Evolutionary conservation across 2,888 invertebrate genomes (phyloP).

Genomic region (Rhingia campestris): DNA sequence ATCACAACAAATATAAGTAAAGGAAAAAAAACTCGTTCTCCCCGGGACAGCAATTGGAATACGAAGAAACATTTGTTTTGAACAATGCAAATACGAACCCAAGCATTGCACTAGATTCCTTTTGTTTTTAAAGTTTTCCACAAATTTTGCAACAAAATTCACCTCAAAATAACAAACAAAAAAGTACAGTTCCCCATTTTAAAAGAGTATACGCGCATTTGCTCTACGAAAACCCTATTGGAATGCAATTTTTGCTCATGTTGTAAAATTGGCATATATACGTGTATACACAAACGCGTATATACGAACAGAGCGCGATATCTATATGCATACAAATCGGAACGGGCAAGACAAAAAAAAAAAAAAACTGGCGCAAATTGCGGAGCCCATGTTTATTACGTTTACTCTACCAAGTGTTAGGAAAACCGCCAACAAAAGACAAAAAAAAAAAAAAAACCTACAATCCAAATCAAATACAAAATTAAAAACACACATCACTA

Average conservation of each 20-base stretch:
- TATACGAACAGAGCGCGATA: not conserved
- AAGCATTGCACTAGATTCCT: too few relatives aligned
- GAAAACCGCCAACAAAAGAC: not conserved
- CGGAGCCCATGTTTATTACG: not conserved
- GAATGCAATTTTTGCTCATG: not conserved
- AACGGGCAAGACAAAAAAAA: not conserved
- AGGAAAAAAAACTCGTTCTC: not conserved
- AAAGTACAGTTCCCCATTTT: constrained; percentile 40
- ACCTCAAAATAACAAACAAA: constrained; percentile 2
- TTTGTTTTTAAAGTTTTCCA: not conserved
- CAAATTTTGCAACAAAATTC: not conserved
- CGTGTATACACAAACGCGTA: not conserved
- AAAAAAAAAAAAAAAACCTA: constrained; percentile 1
- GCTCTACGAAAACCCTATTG: not conserved
- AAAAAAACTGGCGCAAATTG: constrained; percentile 46
- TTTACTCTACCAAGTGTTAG: not conserved
- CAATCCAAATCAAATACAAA: not conserved
- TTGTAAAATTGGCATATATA: constrained; percentile 13
- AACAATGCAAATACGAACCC: too few relatives aligned
- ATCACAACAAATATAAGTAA: not conserved
- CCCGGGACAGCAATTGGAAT: too few relatives aligned
- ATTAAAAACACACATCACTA: constrained; percentile 54
- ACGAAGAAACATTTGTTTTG: too few relatives aligned
- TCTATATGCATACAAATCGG: constrained; percentile 2
- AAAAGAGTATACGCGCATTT: not conserved